These are phyloP conservation scores for Dolichotis patagonum DNA, from an alignment of 2,113 vertebrate genomes.

Conservation along the genomic window DNA sequence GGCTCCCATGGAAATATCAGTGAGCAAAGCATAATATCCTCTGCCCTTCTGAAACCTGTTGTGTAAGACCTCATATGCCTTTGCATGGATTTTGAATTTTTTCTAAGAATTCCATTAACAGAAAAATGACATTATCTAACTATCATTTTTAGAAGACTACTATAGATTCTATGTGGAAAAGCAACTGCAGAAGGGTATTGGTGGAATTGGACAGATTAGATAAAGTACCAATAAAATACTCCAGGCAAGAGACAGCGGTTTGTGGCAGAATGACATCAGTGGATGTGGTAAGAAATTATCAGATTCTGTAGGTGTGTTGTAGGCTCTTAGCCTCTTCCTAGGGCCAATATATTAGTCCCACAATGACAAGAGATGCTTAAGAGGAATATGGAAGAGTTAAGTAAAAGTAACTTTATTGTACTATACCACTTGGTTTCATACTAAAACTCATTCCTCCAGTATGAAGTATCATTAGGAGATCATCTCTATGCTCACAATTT, in stretches of 20 bases:
- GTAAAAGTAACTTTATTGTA: constrained; percentile 3
- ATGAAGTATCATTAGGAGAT: neutral
- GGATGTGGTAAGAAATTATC: neutral
- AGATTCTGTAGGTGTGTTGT: constrained; percentile 9
- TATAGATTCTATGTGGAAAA: neutral
- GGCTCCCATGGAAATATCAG: neutral
- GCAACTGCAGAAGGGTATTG: neutral
- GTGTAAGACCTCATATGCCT: neutral
- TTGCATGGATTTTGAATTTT: constrained; percentile 17
- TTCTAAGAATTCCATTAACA: neutral
- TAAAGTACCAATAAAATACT: neutral
- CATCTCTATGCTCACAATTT: neutral
- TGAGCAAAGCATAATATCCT: constrained; percentile 9
- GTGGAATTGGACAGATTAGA: neutral
- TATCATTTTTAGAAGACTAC: constrained; percentile 1
- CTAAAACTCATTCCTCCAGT: neutral
- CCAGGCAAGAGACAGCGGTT: neutral
- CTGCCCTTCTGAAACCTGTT: neutral
- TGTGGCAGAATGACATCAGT: neutral
- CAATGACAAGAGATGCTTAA: neutral
- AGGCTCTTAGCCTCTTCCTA: neutral
- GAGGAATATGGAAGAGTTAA: neutral
- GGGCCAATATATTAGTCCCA: neutral
- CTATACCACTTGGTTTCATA: neutral
- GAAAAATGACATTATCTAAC: neutral